These are phyloP conservation scores for Balaenoptera acutorostrata DNA, from an alignment of 2,113 vertebrate genomes.

Conservation along the genomic window DNA sequence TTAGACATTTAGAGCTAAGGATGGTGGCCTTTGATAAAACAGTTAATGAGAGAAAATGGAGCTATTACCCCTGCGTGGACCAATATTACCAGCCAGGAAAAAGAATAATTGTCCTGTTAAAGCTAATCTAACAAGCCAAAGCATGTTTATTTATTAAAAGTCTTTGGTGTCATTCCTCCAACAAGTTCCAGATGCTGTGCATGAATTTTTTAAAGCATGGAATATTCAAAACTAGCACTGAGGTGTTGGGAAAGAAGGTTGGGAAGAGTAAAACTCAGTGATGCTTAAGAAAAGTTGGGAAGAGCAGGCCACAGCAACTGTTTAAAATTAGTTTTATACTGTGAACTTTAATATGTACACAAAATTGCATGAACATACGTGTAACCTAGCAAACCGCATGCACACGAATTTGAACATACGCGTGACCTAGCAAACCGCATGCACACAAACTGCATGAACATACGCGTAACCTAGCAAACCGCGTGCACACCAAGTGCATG, in stretches of 20 bases:
- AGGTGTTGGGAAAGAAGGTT: neutral
- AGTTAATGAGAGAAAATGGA: neutral
- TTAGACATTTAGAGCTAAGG: neutral
- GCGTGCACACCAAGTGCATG: no score
- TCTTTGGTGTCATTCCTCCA: neutral
- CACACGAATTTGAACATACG: no score
- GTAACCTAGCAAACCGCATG: neutral
- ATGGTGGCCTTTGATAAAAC: neutral
- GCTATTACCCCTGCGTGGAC: neutral
- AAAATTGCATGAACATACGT: neutral
- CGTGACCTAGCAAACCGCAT: no score
- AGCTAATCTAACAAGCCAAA: neutral
- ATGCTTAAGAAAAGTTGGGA: neutral
- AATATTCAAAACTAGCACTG: constrained; percentile 29
- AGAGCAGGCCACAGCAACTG: constrained; percentile 14
- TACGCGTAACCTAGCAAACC: no score
- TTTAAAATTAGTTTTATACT: constrained; percentile 20
- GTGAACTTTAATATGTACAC: neutral
- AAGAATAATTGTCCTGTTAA: neutral
- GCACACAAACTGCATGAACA: no score
- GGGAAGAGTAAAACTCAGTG: neutral
- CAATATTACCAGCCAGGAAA: neutral
- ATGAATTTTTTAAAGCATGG: neutral
- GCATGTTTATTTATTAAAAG: neutral
- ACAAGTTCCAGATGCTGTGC: neutral